Percentiles rank a stretch among this genome's conserved stretches.
phyloP scores from a whole-genome alignment of 2,797 vertebrate species.

The Triplophysa bombifrons region DNA sequence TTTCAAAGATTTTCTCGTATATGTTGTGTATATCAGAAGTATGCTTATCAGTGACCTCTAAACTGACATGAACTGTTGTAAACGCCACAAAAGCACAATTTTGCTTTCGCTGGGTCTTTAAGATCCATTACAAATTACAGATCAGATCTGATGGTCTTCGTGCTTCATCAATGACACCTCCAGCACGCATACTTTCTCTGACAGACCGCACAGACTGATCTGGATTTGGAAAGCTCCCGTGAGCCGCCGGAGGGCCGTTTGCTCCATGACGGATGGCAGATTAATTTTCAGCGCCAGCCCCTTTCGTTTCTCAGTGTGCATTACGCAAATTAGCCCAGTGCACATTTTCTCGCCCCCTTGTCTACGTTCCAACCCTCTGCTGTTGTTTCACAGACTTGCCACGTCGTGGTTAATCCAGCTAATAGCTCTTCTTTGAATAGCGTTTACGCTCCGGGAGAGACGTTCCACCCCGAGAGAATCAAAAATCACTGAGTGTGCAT shows the following conservation, averaged over 20 bases:
- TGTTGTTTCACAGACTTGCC: conserved; percentile 46
- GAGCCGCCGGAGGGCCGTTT: conserved; percentile 74
- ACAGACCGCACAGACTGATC: conserved; percentile 51
- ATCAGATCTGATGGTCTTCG: background rate
- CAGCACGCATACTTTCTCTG: background rate
- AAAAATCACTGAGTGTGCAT: conserved; percentile 50
- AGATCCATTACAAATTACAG: no score
- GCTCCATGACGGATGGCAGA: conserved; percentile 83
- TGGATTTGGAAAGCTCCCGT: conserved; percentile 75
- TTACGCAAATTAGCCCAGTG: conserved; percentile 86
- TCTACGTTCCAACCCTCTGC: conserved; percentile 26
- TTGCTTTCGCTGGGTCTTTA: no score
- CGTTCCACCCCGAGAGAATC: conserved; percentile 56
- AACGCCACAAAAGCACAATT: no score
- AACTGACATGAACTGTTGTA: no score
- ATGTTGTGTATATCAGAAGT: no score
- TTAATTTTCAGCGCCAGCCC: conserved; percentile 72
- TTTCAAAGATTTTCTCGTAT: no score
- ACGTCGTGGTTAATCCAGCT: conserved; percentile 67
- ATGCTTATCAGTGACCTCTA: background rate
- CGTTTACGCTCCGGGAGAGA: conserved; percentile 47
- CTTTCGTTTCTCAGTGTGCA: conserved; percentile 80
- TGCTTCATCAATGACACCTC: background rate
- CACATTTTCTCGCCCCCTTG: conserved; percentile 67
- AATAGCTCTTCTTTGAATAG: conserved; percentile 68